phyloP scores from a whole-genome alignment of 2,113 vertebrate species.

The Saccopteryx leptura region DNA sequence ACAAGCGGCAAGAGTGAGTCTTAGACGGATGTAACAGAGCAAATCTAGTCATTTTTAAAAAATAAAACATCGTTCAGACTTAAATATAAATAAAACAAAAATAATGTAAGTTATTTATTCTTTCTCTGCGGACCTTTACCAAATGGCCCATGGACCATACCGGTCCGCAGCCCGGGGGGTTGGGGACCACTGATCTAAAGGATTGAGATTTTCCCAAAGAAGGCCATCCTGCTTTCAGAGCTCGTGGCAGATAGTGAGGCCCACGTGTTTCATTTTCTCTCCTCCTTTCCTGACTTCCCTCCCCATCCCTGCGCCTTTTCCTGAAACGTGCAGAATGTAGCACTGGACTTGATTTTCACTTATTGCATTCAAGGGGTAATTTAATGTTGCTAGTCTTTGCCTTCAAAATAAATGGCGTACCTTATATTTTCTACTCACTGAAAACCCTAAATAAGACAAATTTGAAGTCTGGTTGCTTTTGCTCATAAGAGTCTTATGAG shows the following conservation, averaged over 20 bases:
- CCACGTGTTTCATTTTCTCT: accelerated
- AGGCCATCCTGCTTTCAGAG: neutral
- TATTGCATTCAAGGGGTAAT: neutral
- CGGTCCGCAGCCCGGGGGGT: too few species aligned
- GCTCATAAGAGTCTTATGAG: accelerated
- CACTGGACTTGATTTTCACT: neutral
- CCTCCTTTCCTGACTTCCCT: neutral
- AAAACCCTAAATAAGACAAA: neutral
- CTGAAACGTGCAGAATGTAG: neutral
- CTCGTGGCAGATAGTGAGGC: neutral
- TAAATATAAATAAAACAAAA: too few species aligned
- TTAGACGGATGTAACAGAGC: too few species aligned
- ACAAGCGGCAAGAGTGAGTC: too few species aligned
- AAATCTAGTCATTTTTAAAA: too few species aligned
- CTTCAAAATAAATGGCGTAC: neutral
- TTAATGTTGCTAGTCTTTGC: neutral
- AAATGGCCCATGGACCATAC: too few species aligned
- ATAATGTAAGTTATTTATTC: too few species aligned
- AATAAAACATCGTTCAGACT: too few species aligned
- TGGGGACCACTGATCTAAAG: neutral
- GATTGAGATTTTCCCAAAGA: neutral
- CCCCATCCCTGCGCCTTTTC: neutral
- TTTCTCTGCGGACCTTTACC: too few species aligned
- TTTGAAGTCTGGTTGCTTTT: neutral
- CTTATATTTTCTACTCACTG: neutral